Percentiles rank a stretch among this genome's conserved stretches.
Conservation (phyloP, 2,113 vertebrate genomes). For the Nannospalax galili region DNA sequence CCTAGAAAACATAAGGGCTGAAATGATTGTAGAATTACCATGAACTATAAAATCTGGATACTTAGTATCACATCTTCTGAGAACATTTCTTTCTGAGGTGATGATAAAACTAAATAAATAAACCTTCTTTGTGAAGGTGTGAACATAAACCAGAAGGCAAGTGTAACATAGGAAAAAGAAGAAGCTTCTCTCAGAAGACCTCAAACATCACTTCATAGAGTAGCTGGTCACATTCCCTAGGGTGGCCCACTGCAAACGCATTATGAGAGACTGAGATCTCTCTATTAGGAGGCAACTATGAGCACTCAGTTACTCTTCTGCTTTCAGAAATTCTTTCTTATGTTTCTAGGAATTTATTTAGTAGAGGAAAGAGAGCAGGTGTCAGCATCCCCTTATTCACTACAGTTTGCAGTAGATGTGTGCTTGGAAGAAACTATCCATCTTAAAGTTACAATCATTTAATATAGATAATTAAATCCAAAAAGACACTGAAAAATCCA, state of each 20-base stretch:
- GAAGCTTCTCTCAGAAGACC: neutral
- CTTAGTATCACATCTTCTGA: neutral
- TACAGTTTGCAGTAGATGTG: neutral
- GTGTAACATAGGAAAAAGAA: neutral
- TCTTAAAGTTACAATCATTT: constrained; percentile 9
- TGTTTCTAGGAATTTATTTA: neutral
- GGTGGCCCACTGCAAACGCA: neutral
- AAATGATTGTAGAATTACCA: neutral
- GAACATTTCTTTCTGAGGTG: neutral
- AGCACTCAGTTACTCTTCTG: neutral
- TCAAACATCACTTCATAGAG: neutral
- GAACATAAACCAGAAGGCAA: neutral
- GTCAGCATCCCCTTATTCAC: neutral
- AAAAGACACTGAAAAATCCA: neutral
- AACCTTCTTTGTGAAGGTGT: neutral
- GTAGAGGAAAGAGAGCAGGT: rapidly evolving
- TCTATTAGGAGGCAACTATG: neutral
- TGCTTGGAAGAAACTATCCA: constrained; percentile 9
- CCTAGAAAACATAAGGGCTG: constrained; percentile 21
- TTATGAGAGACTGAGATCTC: neutral
- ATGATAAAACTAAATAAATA: neutral
- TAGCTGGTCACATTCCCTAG: neutral
- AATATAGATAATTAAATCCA: constrained; percentile 38
- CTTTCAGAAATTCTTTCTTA: constrained; percentile 4
- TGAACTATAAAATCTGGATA: neutral